Evolutionary conservation across 2,888 invertebrate genomes (phyloP), one percentile per base, ranked within the genome.

Genomic region (Pardosa pseudoannulata): DNA sequence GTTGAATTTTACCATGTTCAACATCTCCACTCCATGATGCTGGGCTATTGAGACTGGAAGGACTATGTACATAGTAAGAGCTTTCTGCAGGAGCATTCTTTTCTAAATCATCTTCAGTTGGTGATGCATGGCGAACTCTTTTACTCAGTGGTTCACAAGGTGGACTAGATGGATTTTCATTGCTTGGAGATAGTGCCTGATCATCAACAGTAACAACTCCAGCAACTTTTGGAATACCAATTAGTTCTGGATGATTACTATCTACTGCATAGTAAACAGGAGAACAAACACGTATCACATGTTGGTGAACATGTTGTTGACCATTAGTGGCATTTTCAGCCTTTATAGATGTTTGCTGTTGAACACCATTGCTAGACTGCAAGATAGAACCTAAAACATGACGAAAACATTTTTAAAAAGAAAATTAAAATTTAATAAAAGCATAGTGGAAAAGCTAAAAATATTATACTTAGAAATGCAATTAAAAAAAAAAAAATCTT

Each of bases 371-470:
- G 93, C 97, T 97, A 39, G 78, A 56, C 90, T 91, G 97, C 92
- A 98, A 95, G 91, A 98, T 98, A 91, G 98, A 98, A 90, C 97
- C 98, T 98, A 94, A 90, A n/a, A 94, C 94, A 91, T 92, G 90
- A 90, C 29, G 32, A 19, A 0, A 56, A 39, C 11, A n/a, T n/a
- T n/a, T n/a, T n/a, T n/a, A n/a, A n/a, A n/a, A n/a, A n/a, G n/a
- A n/a, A n/a, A n/a, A n/a, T n/a, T n/a, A n/a, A n/a, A n/a, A n/a
- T n/a, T n/a, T n/a, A n/a, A n/a, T n/a, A n/a, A n/a, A 70, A 73
- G 27, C 39, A 71, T 5, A 82, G 9, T 23, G 6, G 16, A 29
- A 29, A 16, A 73, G 27, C 3, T 31, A 32, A 29, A 82, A 71
- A 16, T 50, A 50, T 50, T 16, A 16, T 0, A 1, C 7, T 50